Evolutionary conservation across 2,113 vertebrate genomes (phyloP).

Genomic region (Aldabrachelys gigantea): DNA sequence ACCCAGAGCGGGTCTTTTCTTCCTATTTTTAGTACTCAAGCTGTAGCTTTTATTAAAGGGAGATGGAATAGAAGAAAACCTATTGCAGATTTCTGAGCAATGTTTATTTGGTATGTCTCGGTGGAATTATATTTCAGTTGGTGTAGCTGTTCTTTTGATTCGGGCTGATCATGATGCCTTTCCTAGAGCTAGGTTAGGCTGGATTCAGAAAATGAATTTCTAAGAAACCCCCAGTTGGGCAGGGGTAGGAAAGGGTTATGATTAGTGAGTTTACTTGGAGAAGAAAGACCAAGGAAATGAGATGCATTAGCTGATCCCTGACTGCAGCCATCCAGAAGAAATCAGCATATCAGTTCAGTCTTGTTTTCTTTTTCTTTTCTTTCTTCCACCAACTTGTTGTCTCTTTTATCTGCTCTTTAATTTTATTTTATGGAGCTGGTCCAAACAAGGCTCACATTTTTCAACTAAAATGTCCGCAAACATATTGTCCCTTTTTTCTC

Average conservation of each 20-base stretch:
- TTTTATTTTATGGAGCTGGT: not conserved
- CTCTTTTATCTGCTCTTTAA: not conserved
- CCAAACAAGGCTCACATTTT: not conserved
- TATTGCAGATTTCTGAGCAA: not conserved
- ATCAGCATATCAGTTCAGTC: not conserved
- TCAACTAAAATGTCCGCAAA: not conserved
- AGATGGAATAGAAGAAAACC: not conserved
- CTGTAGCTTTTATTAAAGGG: not conserved
- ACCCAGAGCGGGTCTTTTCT: not conserved
- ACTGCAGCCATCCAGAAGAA: not conserved
- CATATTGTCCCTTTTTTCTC: not conserved
- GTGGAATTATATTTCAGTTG: not conserved
- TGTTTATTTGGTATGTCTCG: not conserved
- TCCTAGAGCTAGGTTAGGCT: not conserved
- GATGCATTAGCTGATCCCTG: not conserved
- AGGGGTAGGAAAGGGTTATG: not conserved
- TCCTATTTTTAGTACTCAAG: not conserved
- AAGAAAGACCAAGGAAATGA: not conserved
- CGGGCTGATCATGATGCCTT: not conserved
- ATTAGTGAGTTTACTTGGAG: not conserved
- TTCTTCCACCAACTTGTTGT: not conserved
- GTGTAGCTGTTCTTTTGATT: not conserved
- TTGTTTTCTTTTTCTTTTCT: not conserved
- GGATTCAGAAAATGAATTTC: conserved; percentile 6
- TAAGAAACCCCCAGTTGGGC: not conserved